Conservation (phyloP, 2,797 vertebrate genomes). For the Vultur gryphus region DNA sequence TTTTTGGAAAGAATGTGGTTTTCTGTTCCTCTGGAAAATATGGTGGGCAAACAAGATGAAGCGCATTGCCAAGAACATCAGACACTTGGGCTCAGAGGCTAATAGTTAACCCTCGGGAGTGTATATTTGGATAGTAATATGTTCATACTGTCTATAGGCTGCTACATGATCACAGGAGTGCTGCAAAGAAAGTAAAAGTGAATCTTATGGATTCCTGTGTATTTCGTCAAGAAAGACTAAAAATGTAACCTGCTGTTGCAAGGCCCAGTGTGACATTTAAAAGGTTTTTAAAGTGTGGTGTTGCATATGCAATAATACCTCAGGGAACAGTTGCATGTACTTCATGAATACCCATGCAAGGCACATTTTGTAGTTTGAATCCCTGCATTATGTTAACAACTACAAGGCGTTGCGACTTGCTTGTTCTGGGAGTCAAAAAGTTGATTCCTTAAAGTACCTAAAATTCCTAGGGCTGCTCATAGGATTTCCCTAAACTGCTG, state of each 20-base stretch:
- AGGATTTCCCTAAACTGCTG: neutral
- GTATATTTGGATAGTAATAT: neutral
- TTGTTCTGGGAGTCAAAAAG: neutral
- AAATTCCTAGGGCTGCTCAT: neutral
- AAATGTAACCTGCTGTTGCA: neutral
- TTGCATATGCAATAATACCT: neutral
- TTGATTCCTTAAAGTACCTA: neutral
- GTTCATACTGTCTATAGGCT: neutral
- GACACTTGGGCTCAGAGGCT: neutral
- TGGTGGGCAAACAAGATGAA: neutral
- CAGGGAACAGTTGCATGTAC: accelerated
- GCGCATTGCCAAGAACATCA: neutral
- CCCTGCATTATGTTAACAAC: neutral
- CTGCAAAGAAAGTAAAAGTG: neutral
- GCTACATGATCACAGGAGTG: neutral
- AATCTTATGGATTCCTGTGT: neutral
- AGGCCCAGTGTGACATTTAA: neutral
- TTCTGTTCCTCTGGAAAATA: neutral
- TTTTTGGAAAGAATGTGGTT: neutral
- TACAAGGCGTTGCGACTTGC: neutral
- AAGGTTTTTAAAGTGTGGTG: neutral
- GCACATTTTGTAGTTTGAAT: neutral
- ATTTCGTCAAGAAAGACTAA: neutral
- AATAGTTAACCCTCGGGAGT: neutral
- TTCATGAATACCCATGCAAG: neutral